These are phyloP conservation scores for Laterallus jamaicensis DNA, from an alignment of 2,113 vertebrate genomes.

Conservation along the genomic window DNA sequence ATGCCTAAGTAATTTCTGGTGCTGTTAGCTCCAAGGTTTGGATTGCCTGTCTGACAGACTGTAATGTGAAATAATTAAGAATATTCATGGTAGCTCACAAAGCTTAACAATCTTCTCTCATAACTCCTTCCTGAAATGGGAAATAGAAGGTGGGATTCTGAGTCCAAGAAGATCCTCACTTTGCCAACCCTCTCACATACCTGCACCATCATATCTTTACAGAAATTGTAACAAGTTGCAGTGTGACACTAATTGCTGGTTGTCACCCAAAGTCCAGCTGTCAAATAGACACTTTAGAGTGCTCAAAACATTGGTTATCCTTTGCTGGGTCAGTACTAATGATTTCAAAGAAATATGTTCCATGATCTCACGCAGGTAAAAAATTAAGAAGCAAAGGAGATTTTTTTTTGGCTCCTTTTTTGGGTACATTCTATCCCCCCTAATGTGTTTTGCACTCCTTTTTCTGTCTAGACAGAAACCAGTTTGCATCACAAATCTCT, in stretches of 20 bases:
- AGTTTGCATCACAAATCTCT: conserved; percentile 73
- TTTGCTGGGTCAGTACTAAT: neutral
- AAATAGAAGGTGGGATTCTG: neutral
- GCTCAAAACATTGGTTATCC: neutral
- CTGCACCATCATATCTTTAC: neutral
- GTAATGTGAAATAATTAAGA: neutral
- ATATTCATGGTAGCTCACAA: neutral
- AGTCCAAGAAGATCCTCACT: neutral
- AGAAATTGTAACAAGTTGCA: neutral
- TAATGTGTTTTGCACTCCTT: conserved; percentile 78
- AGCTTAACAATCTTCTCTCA: neutral
- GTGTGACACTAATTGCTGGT: neutral
- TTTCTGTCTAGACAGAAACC: conserved; percentile 82
- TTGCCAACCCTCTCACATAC: neutral
- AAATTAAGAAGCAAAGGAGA: conserved; percentile 13
- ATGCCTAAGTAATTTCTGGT: neutral
- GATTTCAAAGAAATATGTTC: conserved; percentile 20
- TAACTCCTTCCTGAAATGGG: neutral
- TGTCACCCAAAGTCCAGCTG: neutral
- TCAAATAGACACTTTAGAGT: neutral
- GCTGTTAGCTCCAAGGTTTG: neutral
- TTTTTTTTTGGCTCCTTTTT: conserved; percentile 31
- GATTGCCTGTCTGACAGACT: neutral
- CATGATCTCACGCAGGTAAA: conserved; percentile 28
- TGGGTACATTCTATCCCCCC: conserved; percentile 33